Percentiles rank a stretch among this genome's conserved stretches.
These are phyloP conservation scores for Telenomus remus DNA, from an alignment of 1,140 invertebrate species.

Conservation along the genomic window DNA sequence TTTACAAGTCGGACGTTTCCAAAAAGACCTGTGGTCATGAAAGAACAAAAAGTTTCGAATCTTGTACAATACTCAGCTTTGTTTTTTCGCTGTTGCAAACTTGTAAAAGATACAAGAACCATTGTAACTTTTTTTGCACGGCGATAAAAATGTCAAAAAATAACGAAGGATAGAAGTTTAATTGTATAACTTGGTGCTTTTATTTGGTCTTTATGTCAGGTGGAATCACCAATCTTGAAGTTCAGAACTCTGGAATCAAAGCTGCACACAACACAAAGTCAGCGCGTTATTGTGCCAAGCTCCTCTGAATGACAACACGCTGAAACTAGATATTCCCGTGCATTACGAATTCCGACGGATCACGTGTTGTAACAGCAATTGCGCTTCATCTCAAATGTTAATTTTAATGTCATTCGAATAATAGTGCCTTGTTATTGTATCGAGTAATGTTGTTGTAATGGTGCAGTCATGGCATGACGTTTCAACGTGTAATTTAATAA, in stretches of 20 bases:
- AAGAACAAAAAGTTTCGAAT: too few relatives aligned
- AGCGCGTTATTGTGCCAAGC: too few relatives aligned
- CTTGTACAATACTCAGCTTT: too few relatives aligned
- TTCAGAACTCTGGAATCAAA: not conserved
- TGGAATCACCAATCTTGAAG: conserved; percentile 2
- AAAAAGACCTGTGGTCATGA: too few relatives aligned
- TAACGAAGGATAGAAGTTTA: not conserved
- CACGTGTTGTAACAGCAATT: conserved; percentile 7
- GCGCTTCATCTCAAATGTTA: conserved; percentile 21
- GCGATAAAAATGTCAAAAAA: conserved; percentile 2
- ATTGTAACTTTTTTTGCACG: too few relatives aligned
- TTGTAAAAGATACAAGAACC: too few relatives aligned
- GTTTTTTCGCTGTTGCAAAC: too few relatives aligned
- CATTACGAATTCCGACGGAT: conserved; percentile 11
- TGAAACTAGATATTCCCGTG: conserved; percentile 11
- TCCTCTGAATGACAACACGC: not conserved
- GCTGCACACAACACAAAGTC: too few relatives aligned
- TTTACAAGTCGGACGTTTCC: too few relatives aligned
- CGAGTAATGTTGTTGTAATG: conserved; percentile 7
- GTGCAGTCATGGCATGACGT: conserved; percentile 17
- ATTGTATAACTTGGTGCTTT: conserved; percentile 3
- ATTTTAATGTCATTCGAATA: conserved; percentile 40
- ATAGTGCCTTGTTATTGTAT: conserved; percentile 19
- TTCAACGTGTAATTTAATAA: not conserved
- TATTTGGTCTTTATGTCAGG: conserved; percentile 3